Percentiles rank a stretch among this genome's conserved stretches.
Evolutionary conservation across 35 echinoderm and acorn worm genomes (phyloP).

Genomic region (Ophiothrix spiculata): DNA sequence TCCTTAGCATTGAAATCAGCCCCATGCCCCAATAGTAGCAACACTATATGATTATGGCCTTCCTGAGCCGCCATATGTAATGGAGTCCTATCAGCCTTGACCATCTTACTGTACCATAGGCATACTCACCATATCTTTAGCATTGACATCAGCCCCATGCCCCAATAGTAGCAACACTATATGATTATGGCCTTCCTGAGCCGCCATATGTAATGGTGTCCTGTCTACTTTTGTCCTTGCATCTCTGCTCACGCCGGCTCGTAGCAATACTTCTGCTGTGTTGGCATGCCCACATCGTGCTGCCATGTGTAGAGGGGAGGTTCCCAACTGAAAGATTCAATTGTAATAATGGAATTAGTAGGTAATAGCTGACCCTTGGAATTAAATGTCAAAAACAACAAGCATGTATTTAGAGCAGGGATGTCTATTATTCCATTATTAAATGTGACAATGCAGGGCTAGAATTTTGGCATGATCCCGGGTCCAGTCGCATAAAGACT

Average conservation of each 20-base stretch:
- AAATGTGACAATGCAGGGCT: no score
- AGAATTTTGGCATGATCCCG: no score
- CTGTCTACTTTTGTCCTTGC: constrained; percentile 97
- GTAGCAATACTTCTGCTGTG: constrained; percentile 84
- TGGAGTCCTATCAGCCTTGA: no score
- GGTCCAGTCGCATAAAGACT: no score
- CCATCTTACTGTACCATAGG: no score
- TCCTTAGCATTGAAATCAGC: constrained; percentile 90
- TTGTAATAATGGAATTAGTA: no score
- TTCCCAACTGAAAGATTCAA: constrained; percentile 93
- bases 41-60: no score
- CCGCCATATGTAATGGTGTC: constrained; percentile 87
- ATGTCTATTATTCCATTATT: no score
- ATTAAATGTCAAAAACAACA: no score
- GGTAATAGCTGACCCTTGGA: no score
- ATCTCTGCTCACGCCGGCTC: constrained; percentile 92
- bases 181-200: constrained; percentile 72
- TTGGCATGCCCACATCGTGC: constrained; percentile 74
- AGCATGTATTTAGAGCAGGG: no score
- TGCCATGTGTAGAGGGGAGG: constrained; percentile 87
- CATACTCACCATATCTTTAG: constrained; percentile 88
- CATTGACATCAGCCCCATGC: constrained; percentile 84
- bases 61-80: no score
- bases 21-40: constrained; percentile 64
- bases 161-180: constrained; percentile 64